These are phyloP conservation scores for Phengaris arion DNA, from an alignment of 2,888 invertebrate species.

Conservation along the genomic window DNA sequence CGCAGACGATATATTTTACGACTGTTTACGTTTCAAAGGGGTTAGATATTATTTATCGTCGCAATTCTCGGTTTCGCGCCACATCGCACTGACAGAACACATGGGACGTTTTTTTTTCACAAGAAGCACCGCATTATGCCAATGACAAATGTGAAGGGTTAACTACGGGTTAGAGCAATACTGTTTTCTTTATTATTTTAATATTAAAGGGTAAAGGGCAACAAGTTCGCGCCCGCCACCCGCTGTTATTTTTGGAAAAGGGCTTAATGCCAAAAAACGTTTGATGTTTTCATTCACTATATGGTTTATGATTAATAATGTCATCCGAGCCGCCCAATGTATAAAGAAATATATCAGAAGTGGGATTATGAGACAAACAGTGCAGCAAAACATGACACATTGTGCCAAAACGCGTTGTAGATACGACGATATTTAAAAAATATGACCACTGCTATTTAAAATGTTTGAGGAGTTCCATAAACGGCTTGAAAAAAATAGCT, in stretches of 20 bases:
- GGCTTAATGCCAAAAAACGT: slow-evolving; percentile 52
- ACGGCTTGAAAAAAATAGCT: no score
- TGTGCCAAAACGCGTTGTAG: no score
- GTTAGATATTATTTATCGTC: slow-evolving; percentile 40
- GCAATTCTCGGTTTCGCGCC: slow-evolving; percentile 49
- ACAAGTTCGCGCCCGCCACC: slow-evolving; percentile 67
- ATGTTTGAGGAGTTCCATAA: no score
- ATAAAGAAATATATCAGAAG: background rate
- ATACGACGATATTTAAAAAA: no score
- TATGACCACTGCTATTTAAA: no score
- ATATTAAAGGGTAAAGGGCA: slow-evolving; percentile 65
- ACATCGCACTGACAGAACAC: slow-evolving; percentile 51
- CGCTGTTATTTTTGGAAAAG: slow-evolving; percentile 59
- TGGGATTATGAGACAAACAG: background rate
- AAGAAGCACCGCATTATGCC: slow-evolving; percentile 21
- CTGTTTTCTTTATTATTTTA: slow-evolving; percentile 68
- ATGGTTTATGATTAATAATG: slow-evolving; percentile 20
- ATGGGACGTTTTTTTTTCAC: slow-evolving; percentile 43
- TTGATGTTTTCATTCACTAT: slow-evolving; percentile 53
- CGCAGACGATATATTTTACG: slow-evolving; percentile 18
- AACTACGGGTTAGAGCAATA: slow-evolving; percentile 60
- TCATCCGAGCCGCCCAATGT: background rate
- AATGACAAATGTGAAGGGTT: slow-evolving; percentile 54
- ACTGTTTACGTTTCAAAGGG: slow-evolving; percentile 21
- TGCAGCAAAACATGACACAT: background rate